Percentiles rank a stretch among this genome's conserved stretches.
Evolutionary conservation across 2,797 vertebrate genomes (phyloP).

Genomic region (Gobionotothen gibberifrons): DNA sequence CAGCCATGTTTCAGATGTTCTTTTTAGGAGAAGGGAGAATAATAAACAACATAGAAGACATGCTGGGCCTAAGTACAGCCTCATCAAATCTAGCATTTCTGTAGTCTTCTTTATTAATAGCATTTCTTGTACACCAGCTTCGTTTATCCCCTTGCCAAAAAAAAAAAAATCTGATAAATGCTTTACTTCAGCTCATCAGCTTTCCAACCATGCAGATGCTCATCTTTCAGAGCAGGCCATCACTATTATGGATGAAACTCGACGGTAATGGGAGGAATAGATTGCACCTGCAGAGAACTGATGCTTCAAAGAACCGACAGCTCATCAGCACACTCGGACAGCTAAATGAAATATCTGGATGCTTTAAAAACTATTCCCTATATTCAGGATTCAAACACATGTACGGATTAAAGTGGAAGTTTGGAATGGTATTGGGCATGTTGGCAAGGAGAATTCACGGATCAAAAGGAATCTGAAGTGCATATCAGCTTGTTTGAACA

Average conservation of each 20-base stretch:
- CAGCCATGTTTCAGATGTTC: no score
- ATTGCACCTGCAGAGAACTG: constrained; percentile 24
- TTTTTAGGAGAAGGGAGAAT: no score
- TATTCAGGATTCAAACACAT: constrained; percentile 22
- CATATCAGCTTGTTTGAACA: background rate
- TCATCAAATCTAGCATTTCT: background rate
- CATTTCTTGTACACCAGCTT: background rate
- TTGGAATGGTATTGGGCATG: background rate
- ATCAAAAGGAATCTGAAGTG: background rate
- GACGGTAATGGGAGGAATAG: constrained; percentile 19
- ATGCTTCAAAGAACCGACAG: constrained; percentile 31
- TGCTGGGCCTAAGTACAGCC: no score
- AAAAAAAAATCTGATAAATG: background rate
- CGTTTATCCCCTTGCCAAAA: background rate
- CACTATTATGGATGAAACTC: constrained; percentile 41
- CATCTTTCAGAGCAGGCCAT: constrained; percentile 18
- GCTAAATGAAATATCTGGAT: constrained; percentile 11
- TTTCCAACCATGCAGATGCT: constrained; percentile 24
- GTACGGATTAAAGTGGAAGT: no score
- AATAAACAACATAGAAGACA: no score
- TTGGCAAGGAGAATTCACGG: background rate
- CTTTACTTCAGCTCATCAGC: constrained; percentile 21
- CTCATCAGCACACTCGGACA: constrained; percentile 20
- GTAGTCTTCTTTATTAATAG: background rate
- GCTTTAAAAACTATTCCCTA: constrained; percentile 5